phyloP scores from a whole-genome alignment of 1,140 invertebrate species.

The Scaptomyza pallida region DNA sequence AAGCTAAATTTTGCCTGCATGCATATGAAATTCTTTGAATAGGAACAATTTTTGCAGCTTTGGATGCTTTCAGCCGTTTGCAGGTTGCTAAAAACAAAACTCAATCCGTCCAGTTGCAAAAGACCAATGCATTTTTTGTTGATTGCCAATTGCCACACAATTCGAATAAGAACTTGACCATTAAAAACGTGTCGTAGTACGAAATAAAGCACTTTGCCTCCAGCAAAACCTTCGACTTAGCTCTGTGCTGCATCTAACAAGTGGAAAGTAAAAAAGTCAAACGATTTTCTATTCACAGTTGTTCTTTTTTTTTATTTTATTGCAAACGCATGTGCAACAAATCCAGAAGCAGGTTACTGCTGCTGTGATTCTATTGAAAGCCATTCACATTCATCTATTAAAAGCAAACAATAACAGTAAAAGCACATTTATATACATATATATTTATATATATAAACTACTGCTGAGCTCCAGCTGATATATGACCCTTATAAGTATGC shows the following conservation, averaged over 20 bases:
- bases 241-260: slow-evolving; percentile 9
- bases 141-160: slow-evolving; percentile 42
- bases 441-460: slow-evolving; percentile 4
- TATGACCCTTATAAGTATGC: slow-evolving; percentile 38
- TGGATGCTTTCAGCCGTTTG: slow-evolving; percentile 18
- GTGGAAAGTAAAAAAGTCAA: slow-evolving; percentile 1
- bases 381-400: slow-evolving; percentile 59
- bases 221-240: neutral
- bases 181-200: slow-evolving; percentile 37
- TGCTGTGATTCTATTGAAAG: slow-evolving; percentile 33
- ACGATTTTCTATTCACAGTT: slow-evolving; percentile 9
- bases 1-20: slow-evolving; percentile 12
- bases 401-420: slow-evolving; percentile 17
- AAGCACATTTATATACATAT: neutral
- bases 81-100: too few species aligned
- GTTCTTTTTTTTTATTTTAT: slow-evolving; percentile 4
- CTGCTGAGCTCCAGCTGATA: slow-evolving; percentile 21
- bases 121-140: slow-evolving; percentile 45
- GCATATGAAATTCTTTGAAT: slow-evolving; percentile 45
- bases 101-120: slow-evolving; percentile 20
- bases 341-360: too few species aligned
- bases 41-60: slow-evolving; percentile 29
- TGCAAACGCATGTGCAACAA: slow-evolving; percentile 11
- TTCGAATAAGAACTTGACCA: neutral
- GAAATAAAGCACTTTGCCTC: neutral